These are phyloP conservation scores for Petaurus breviceps DNA, from an alignment of 2,113 vertebrate species.

Conservation along the genomic window DNA sequence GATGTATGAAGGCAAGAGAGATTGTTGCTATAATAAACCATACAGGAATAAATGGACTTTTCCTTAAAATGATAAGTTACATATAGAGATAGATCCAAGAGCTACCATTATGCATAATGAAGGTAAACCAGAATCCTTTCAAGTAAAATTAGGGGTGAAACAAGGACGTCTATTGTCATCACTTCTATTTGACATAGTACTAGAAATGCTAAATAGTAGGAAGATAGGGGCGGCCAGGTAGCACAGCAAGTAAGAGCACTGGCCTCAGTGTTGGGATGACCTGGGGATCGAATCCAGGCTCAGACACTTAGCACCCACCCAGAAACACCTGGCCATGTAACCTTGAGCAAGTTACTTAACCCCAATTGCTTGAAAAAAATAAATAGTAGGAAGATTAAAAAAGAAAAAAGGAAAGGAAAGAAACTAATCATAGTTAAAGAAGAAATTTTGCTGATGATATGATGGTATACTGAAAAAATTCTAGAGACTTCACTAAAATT, in stretches of 20 bases:
- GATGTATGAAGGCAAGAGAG: background rate
- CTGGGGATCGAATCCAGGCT: no score
- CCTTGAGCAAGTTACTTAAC: no score
- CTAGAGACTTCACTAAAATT: background rate
- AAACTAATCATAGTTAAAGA: background rate
- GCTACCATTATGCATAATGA: background rate
- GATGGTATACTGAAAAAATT: background rate
- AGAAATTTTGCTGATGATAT: background rate
- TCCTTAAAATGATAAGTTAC: background rate
- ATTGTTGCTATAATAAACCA: background rate
- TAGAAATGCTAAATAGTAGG: background rate
- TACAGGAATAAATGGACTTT: background rate
- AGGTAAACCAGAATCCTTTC: background rate
- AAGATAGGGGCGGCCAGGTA: no score
- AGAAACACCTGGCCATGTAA: no score
- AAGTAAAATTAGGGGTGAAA: background rate
- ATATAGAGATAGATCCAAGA: background rate
- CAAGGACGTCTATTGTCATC: background rate
- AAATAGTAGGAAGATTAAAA: background rate
- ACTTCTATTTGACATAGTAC: background rate
- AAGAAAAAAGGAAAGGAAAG: background rate
- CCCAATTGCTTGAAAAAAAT: no score
- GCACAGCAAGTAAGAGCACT: no score
- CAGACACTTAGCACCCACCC: no score
- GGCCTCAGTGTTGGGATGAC: no score